A percentile compares a stretch with the other conserved stretches of the same genome.
Evolutionary conservation across 2,113 vertebrate species (phyloP).

Genomic region (Limanda limanda): DNA sequence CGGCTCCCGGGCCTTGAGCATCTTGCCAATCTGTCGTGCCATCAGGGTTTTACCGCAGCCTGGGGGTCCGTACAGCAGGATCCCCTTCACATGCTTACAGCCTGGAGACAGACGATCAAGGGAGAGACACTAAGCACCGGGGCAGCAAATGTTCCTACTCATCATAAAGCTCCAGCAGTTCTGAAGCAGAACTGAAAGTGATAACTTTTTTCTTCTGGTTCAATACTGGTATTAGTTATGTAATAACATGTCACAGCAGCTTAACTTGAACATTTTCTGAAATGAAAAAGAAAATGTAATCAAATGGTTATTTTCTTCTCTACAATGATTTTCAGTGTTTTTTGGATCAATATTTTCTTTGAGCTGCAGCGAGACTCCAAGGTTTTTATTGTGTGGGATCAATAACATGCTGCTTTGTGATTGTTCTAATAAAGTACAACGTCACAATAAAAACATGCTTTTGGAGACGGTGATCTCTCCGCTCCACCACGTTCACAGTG

Average conservation of each 20-base stretch:
- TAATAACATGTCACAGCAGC: neutral
- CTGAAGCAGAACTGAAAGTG: neutral
- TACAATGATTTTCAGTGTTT: neutral
- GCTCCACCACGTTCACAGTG: slow-evolving; percentile 1
- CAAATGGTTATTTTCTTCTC: neutral
- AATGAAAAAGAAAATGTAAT: neutral
- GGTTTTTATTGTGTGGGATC: neutral
- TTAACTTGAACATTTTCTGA: neutral
- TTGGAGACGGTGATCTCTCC: neutral
- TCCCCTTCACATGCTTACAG: slow-evolving; percentile 98
- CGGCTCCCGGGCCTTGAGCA: slow-evolving; percentile 96
- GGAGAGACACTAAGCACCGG: neutral
- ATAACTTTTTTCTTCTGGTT: neutral
- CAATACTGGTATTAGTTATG: neutral
- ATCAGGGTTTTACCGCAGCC: slow-evolving; percentile 98
- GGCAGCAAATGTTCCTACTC: neutral
- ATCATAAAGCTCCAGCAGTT: neutral
- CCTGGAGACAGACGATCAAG: slow-evolving; percentile 76
- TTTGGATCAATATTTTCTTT: too few relatives aligned
- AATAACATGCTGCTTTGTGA: too few relatives aligned
- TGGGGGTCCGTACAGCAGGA: slow-evolving; percentile 94
- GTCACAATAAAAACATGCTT: too few relatives aligned
- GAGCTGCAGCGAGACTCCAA: neutral
- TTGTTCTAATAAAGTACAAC: too few relatives aligned
- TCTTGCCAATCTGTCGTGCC: slow-evolving; percentile 98